Conservation (phyloP, 1,140 invertebrate species). For the Platyura marginata region DNA sequence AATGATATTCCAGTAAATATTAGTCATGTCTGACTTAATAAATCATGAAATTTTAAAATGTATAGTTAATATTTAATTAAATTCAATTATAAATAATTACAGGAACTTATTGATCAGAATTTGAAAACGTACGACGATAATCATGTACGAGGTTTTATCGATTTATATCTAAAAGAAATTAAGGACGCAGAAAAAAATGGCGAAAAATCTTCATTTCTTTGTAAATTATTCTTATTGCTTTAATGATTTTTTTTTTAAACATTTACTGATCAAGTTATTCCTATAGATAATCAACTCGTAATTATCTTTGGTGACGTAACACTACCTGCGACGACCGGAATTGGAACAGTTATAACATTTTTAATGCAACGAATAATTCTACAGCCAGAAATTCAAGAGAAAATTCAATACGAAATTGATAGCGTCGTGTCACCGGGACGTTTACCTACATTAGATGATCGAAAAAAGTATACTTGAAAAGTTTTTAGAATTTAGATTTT, state of each 20-base stretch:
- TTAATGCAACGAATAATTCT: constrained; percentile 39
- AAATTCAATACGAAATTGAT: constrained; percentile 49
- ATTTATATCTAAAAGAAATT: constrained; percentile 30
- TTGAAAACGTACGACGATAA: constrained; percentile 23
- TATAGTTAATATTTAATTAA: too few relatives aligned
- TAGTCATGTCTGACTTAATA: too few relatives aligned
- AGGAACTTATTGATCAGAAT: constrained; percentile 23
- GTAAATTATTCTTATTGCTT: constrained; percentile 4
- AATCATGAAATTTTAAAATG: too few relatives aligned
- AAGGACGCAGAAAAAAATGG: constrained; percentile 15
- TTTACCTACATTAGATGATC: constrained; percentile 39
- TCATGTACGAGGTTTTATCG: constrained; percentile 28
- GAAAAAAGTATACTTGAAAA: constrained; percentile 23
- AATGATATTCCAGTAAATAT: too few relatives aligned
- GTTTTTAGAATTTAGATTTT: neutral
- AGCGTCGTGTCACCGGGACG: constrained; percentile 41
- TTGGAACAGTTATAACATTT: constrained; percentile 27
- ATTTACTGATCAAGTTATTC: neutral
- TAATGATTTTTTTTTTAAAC: too few relatives aligned
- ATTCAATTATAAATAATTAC: constrained; percentile 14
- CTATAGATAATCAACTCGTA: constrained; percentile 34
- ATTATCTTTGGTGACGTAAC: constrained; percentile 34
- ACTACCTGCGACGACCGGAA: constrained; percentile 30
- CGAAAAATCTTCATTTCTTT: neutral
- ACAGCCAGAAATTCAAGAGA: constrained; percentile 39